phyloP scores from a whole-genome alignment of 2,888 invertebrate genomes.

The Tupiocoris notatus region DNA sequence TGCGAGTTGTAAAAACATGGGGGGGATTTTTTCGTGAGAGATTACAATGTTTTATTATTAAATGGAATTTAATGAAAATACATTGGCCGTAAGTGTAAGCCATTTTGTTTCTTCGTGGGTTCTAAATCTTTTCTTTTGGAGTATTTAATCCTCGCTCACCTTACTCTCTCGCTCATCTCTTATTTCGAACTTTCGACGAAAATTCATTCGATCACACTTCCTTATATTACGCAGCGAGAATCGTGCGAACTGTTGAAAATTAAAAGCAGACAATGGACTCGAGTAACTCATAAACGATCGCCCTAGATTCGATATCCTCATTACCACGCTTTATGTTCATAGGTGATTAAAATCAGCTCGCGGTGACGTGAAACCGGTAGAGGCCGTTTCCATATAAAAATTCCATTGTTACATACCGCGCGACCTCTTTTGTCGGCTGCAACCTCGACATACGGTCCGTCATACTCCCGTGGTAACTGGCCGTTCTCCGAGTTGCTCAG shows the following conservation, averaged over 20 bases:
- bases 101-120: too few relatives aligned
- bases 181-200: background rate
- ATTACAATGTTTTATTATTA: too few relatives aligned
- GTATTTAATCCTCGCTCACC: too few relatives aligned
- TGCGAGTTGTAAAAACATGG: too few relatives aligned
- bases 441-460: background rate
- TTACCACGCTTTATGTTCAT: background rate
- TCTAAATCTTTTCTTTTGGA: too few relatives aligned
- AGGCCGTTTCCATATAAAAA: background rate
- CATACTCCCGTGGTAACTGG: conserved; percentile 22
- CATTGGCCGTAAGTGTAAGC: too few relatives aligned
- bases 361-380: background rate
- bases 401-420: conserved; percentile 1
- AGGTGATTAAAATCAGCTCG: background rate
- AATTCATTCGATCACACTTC: background rate
- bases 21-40: too few relatives aligned
- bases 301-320: background rate
- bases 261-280: background rate
- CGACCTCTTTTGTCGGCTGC: background rate
- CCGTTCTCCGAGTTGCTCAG: background rate
- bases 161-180: too few relatives aligned
- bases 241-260: background rate
- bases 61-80: too few relatives aligned
- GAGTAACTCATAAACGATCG: background rate
- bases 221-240: too few relatives aligned